Evolutionary conservation across 2,113 vertebrate genomes (phyloP).

Genomic region (Tringa solitaria): DNA sequence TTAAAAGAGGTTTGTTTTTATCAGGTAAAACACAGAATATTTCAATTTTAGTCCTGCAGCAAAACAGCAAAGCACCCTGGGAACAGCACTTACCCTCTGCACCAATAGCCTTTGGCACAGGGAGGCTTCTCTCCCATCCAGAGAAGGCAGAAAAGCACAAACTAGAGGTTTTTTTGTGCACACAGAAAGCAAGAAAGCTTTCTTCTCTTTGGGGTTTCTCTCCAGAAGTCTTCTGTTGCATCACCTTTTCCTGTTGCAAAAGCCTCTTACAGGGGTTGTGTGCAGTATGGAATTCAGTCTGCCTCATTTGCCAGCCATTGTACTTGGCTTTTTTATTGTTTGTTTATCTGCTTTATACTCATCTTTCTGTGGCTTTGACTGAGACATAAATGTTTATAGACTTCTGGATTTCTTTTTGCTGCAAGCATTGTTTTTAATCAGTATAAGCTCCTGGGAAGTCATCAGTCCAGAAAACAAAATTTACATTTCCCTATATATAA

Average conservation of each 20-base stretch:
- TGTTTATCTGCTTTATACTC: conserved; percentile 26
- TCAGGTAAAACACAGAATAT: not conserved
- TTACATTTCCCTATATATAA: not conserved
- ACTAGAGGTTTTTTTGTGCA: not conserved
- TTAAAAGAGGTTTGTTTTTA: not conserved
- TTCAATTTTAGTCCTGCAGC: not conserved
- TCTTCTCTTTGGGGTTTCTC: not conserved
- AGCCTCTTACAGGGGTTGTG: not conserved
- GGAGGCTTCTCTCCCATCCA: not conserved
- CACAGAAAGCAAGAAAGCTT: not conserved
- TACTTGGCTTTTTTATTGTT: not conserved
- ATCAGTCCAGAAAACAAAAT: not conserved
- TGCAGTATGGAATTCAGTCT: conserved; percentile 28
- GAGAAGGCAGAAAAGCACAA: not conserved
- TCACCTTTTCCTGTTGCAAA: not conserved
- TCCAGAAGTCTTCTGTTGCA: not conserved
- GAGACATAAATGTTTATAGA: conserved; percentile 55
- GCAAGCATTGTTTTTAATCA: not conserved
- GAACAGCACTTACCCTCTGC: not conserved
- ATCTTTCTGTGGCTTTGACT: conserved; percentile 49
- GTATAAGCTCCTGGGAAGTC: not conserved
- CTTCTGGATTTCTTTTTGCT: conserved; percentile 30
- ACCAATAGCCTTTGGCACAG: not conserved
- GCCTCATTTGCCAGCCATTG: not conserved
- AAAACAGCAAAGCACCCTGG: not conserved